Base-by-base conservation (phyloP, 2,797 vertebrate species). In the Platyrinchus mystaceus region DNA sequence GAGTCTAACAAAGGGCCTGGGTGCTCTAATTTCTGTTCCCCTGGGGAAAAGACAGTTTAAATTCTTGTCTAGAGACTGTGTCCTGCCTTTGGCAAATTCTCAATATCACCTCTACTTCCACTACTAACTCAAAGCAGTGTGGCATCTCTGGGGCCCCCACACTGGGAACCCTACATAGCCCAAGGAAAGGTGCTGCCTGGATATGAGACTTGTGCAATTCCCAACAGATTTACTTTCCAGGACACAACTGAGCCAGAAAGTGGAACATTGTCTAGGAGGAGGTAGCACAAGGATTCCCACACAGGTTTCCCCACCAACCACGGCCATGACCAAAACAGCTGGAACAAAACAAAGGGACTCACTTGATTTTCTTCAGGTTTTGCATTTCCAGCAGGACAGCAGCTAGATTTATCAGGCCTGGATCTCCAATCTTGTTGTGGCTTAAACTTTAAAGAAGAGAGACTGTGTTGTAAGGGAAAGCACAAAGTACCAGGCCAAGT, bases 311-410 rank as follows among this genome's bases (percentile, higher is more conserved):
- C 67, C 41, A 39, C 30, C 60, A 74, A 2, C 56, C 36, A 20
- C 0, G 5, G 50, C 43, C 64, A 8, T 3, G 68, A 53, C 30
- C 1, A 1, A 62, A 84, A 21, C 0, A 6, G 0, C 17, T 77
- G 52, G 41, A 66, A 46, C 15, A 63, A 76, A 86, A 27, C 43
- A 36, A 86, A 83, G 39, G 39, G 22, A 96, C 97, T 91, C 96
- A 99, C 99, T 98, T 95, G 28, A 99, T 95, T 74, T 93, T 98
- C 93, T 95, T 98, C 81, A 99, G 97, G 53, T 96, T 87, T 9
- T 94, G 97, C 98, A 98, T 98, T 37, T 49, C 47, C 3, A 96
- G 96, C 69, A 99, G 93, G 62, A 97, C 43, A 84, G 88, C 93
- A 30, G 96, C 97, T 58, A 99, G 95, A 87, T 96, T 93, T 73